Evolutionary conservation across 2,888 invertebrate species (phyloP), one percentile per base, ranked within the genome.

Genomic region (Andrena flavipes): DNA sequence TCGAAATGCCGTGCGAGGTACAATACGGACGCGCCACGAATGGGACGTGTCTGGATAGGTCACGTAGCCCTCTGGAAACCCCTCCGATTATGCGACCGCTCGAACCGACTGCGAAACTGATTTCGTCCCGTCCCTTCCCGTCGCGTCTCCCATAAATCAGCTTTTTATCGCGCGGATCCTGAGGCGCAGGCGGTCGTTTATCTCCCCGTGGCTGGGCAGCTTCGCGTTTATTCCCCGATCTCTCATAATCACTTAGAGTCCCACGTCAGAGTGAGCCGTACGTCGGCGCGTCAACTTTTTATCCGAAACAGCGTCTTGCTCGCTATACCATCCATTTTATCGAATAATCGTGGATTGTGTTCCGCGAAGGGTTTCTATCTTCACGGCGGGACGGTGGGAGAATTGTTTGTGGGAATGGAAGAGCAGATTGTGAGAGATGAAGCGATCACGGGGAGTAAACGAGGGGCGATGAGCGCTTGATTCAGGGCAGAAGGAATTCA

Each of bases 81-180:
- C 20, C 42, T 81, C 79, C 51, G 84, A 86, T 87, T 82, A 73
- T 56, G 75, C 59, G 23, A 49, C 56, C 30, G 16, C 54, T 73
- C 56, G 30, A 49, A 42, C 72, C 63, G 30, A 56, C 76, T 48
- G 63, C 71, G 29, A 70, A 72, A 81, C 68, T 69, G 75, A 85
- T 75, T 78, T 74, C 51, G 42, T 35, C 29, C 59, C 51, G 35
- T 76, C 42, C 33, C 26, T 2, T 49, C 67, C 7, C 54, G 23
- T 35, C 23, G 20, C 30, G 2, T 7, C 54, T 29, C 54, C 29
- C 70, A 70, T 77, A 73, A 80, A 84, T 84, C 82, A 72, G 30
- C 26, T 71, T 74, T 74, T 69, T 67, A 1, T 10, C 42, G 0
- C 2, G 49, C 23, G n/a, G 33, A 63, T 59, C 62, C 48, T 29